These are phyloP conservation scores for Heliconius eleuchia DNA, from an alignment of 1,140 invertebrate genomes.

Conservation along the genomic window DNA sequence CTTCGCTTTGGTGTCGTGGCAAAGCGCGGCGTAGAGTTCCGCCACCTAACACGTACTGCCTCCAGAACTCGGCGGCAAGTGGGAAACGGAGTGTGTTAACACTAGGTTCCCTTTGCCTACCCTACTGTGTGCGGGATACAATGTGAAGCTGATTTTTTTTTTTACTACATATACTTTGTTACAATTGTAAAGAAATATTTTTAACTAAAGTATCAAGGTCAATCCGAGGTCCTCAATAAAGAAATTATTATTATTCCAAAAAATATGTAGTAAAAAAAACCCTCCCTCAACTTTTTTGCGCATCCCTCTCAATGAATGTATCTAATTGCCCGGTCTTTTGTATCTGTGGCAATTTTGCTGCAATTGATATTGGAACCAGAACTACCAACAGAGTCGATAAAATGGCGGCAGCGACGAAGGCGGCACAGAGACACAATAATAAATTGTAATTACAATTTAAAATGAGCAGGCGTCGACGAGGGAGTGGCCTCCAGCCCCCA, in stretches of 20 bases:
- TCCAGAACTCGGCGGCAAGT: too few species aligned
- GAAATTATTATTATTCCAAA: too few species aligned
- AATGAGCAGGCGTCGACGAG: conserved; percentile 78
- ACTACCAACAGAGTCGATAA: conserved; percentile 66
- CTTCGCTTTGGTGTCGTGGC: too few species aligned
- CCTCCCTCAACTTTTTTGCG: background rate
- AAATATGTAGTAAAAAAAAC: too few species aligned
- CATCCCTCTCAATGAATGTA: background rate
- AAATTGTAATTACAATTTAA: conserved; percentile 82
- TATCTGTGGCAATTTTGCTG: background rate
- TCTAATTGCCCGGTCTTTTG: background rate
- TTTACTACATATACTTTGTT: background rate
- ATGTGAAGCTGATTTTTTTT: too few species aligned
- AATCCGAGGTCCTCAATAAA: too few species aligned
- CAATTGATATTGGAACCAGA: conserved; percentile 43
- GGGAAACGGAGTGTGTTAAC: too few species aligned
- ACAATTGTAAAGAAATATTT: background rate
- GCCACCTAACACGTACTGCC: too few species aligned
- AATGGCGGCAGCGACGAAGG: conserved; percentile 75
- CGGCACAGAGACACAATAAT: conserved; percentile 80
- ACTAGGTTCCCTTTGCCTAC: too few species aligned
- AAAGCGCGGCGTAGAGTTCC: too few species aligned
- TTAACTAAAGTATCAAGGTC: too few species aligned
- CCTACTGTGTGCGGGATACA: too few species aligned
- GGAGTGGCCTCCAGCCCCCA: conserved; percentile 70